Evolutionary conservation across 2,113 vertebrate genomes (phyloP).

Genomic region (Ceyx cyanopectus): DNA sequence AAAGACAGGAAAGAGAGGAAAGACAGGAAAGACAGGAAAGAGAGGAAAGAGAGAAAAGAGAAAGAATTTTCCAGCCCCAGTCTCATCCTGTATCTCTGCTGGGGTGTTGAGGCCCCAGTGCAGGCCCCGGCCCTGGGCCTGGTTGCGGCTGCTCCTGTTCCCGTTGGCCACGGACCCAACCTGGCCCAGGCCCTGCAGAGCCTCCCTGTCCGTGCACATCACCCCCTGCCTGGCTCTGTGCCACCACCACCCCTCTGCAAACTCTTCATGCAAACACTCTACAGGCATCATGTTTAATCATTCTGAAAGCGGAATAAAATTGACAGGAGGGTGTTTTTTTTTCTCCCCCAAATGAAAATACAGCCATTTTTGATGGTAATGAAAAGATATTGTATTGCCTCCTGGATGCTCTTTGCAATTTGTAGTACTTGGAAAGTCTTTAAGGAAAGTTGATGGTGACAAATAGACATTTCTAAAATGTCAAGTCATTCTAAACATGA

Average conservation of each 20-base stretch:
- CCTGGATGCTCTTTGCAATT: constrained; percentile 38
- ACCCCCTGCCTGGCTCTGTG: too few species aligned
- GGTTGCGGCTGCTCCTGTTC: too few species aligned
- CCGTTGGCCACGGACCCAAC: too few species aligned
- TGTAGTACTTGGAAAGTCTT: constrained; percentile 35
- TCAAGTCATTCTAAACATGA: constrained; percentile 62
- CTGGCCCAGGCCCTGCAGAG: too few species aligned
- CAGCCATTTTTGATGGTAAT: neutral
- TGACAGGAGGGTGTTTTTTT: neutral
- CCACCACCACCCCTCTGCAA: neutral
- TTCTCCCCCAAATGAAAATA: neutral
- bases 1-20: too few species aligned
- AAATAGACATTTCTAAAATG: constrained; percentile 72
- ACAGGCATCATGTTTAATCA: neutral
- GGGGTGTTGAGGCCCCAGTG: too few species aligned
- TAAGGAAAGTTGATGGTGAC: constrained; percentile 43
- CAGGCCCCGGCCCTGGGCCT: too few species aligned
- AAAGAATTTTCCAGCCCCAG: too few species aligned
- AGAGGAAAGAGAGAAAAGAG: too few species aligned
- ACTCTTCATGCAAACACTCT: neutral
- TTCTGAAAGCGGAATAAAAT: constrained; percentile 1
- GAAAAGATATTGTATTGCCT: neutral
- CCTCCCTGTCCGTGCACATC: too few species aligned
- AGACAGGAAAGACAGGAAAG: too few species aligned
- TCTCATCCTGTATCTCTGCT: too few species aligned